These are phyloP conservation scores for Conus betulinus DNA, from an alignment of 1,140 invertebrate genomes.

Conservation along the genomic window DNA sequence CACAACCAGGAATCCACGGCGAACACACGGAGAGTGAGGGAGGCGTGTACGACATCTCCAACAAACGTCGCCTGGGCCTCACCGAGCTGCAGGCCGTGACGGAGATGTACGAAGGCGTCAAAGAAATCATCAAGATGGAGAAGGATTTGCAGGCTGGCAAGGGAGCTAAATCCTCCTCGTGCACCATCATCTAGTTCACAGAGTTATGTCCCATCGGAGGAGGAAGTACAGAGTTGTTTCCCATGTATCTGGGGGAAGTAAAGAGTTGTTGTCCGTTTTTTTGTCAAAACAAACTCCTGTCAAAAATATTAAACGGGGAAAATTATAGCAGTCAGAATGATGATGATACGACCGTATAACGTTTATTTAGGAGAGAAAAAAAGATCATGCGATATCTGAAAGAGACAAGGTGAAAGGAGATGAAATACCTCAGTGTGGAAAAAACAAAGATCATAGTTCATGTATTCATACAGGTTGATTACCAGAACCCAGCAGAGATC, in stretches of 20 bases:
- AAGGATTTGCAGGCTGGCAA: conserved; percentile 83
- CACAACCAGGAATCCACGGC: conserved; percentile 86
- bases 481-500: too few species aligned
- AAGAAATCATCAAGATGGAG: conserved; percentile 84
- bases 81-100: conserved; percentile 67
- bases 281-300: too few species aligned
- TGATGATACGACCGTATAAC: too few species aligned
- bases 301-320: too few species aligned
- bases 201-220: not conserved
- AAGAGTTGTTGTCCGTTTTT: not conserved
- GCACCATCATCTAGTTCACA: conserved; percentile 30
- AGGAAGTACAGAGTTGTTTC: not conserved
- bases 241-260: not conserved
- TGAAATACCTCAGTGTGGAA: too few species aligned
- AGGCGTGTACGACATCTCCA: conserved; percentile 72
- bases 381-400: too few species aligned
- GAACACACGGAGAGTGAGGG: conserved; percentile 89
- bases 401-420: too few species aligned
- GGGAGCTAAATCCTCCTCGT: conserved; percentile 42
- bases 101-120: conserved; percentile 67
- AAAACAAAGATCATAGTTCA: too few species aligned
- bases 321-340: too few species aligned
- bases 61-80: conserved; percentile 68
- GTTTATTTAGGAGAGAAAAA: too few species aligned
- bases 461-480: too few species aligned